Conservation (phyloP, 2,888 invertebrate genomes). For the Alsophila aescularia region DNA sequence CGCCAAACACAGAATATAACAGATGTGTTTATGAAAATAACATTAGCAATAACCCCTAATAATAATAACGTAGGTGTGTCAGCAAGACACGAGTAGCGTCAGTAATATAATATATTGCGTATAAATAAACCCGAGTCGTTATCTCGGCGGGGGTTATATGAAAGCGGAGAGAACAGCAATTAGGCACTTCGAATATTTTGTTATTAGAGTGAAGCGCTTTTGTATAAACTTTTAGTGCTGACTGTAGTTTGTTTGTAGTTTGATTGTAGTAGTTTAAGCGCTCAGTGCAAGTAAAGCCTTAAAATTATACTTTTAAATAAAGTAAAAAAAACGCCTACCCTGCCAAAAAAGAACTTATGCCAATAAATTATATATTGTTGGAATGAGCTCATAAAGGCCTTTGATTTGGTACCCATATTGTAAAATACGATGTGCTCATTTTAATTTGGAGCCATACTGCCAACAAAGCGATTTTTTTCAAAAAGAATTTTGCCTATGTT, state of each 20-base stretch:
- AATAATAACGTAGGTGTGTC: background rate
- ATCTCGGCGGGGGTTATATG: slow-evolving; percentile 4
- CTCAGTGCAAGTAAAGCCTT: background rate
- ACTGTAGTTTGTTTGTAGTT: background rate
- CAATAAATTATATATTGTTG: too few relatives aligned
- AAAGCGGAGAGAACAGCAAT: slow-evolving; percentile 11
- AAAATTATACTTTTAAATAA: too few relatives aligned
- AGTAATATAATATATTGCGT: slow-evolving; percentile 15
- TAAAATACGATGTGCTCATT: too few relatives aligned
- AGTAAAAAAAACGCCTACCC: too few relatives aligned
- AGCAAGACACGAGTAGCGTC: slow-evolving; percentile 1
- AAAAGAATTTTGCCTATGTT: too few relatives aligned
- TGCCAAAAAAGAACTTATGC: too few relatives aligned
- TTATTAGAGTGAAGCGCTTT: slow-evolving; percentile 1
- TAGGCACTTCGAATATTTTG: slow-evolving; percentile 12
- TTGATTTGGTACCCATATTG: too few relatives aligned
- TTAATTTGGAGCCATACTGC: too few relatives aligned
- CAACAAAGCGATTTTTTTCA: too few relatives aligned
- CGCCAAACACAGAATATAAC: background rate
- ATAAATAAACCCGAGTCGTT: slow-evolving; percentile 23
- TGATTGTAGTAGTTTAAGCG: background rate
- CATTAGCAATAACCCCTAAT: too few relatives aligned
- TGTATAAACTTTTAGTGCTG: slow-evolving; percentile 2
- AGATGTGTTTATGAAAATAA: too few relatives aligned
- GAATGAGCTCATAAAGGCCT: too few relatives aligned